These are phyloP conservation scores for Paguma larvata DNA, from an alignment of 2,797 vertebrate species.

Conservation along the genomic window DNA sequence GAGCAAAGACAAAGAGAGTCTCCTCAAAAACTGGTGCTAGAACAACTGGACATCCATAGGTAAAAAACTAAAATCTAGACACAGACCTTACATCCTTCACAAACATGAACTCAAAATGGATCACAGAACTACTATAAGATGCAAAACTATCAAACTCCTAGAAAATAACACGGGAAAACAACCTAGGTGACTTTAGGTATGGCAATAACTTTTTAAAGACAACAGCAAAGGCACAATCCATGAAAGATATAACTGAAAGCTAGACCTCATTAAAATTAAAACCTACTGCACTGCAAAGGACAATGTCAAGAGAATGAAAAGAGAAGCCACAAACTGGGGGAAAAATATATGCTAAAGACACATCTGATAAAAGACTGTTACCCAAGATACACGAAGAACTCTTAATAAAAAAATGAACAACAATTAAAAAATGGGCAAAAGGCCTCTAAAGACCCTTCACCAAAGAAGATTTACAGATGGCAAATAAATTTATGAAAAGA, in stretches of 20 bases:
- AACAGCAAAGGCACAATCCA: not conserved
- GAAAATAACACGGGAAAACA: not conserved
- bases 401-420: not conserved
- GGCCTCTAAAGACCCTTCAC: not conserved
- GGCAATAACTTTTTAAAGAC: not conserved
- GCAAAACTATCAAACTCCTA: not conserved
- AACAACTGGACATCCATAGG: not conserved
- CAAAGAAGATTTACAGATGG: not conserved
- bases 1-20: not conserved
- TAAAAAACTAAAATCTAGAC: not conserved
- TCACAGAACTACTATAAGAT: not conserved
- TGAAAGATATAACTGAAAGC: not conserved
- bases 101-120: conserved; percentile 11
- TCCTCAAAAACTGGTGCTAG: not conserved
- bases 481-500: not conserved
- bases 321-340: not conserved
- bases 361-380: too few species aligned
- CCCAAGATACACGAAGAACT: too few species aligned
- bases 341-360: too few species aligned
- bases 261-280: not conserved
- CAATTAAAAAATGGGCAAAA: not conserved
- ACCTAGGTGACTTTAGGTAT: not conserved
- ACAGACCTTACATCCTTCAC: not conserved
- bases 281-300: not conserved
- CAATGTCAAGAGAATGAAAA: not conserved